phyloP scores from a whole-genome alignment of 2,797 vertebrate species.

The Picus viridis region DNA sequence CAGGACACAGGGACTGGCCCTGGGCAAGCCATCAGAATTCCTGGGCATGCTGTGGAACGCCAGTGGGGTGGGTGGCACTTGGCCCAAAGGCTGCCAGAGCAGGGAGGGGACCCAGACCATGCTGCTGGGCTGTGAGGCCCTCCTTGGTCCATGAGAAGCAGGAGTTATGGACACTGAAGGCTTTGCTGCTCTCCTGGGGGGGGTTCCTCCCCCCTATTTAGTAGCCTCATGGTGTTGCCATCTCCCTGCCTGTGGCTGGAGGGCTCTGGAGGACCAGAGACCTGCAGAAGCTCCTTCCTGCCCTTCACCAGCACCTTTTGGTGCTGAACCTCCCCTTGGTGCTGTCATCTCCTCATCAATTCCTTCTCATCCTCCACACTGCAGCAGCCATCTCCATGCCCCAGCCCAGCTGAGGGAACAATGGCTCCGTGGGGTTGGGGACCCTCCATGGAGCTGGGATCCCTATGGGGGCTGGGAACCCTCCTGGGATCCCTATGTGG shows the following conservation, averaged over 20 bases:
- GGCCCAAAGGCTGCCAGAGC: accelerated
- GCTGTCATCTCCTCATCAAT: not conserved
- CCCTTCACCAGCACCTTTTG: not conserved
- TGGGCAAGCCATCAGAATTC: accelerated
- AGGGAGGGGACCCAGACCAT: not conserved
- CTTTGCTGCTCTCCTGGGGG: not conserved
- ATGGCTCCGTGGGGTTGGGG: not conserved
- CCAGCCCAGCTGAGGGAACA: not conserved
- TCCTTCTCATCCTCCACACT: not conserved
- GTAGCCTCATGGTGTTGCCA: accelerated
- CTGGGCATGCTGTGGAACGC: accelerated
- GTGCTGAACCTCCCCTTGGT: not conserved
- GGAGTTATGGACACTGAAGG: accelerated
- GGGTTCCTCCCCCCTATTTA: not conserved
- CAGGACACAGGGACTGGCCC: accelerated
- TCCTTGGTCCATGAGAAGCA: accelerated
- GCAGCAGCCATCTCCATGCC: accelerated
- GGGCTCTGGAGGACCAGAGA: not conserved
- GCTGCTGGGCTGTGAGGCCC: not conserved
- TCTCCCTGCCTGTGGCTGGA: not conserved
- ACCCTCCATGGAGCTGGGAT: no score
- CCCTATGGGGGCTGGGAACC: no score
- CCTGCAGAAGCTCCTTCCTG: not conserved
- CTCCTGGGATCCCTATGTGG: no score
- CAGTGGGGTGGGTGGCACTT: accelerated